Evolutionary conservation across 2,888 invertebrate species (phyloP).

Genomic region (Lepas anatifera): DNA sequence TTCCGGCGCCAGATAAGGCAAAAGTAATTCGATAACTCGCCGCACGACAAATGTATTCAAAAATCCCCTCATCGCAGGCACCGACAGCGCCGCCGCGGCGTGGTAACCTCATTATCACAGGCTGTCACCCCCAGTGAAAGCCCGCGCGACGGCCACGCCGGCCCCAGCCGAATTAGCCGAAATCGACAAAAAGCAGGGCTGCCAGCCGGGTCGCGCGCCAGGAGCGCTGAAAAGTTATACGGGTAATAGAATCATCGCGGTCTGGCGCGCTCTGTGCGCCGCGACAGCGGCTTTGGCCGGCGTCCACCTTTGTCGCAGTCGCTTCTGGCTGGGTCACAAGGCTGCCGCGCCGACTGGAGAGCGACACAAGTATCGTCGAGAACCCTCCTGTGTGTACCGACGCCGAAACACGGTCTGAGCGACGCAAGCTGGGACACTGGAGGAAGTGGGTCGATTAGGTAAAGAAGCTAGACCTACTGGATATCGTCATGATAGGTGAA

Average conservation of each 20-base stretch:
- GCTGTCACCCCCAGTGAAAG: constrained; percentile 10
- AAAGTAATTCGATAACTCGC: constrained; percentile 14
- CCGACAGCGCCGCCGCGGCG: neutral
- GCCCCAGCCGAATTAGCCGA: neutral
- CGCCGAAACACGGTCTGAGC: too few species aligned
- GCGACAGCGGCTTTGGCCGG: too few species aligned
- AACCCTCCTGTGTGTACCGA: too few species aligned
- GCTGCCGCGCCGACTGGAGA: neutral
- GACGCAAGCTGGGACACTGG: too few species aligned
- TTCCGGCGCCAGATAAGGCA: neutral
- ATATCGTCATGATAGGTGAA: too few species aligned
- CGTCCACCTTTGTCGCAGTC: neutral
- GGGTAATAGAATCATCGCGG: constrained; percentile 4
- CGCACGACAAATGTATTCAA: constrained; percentile 14
- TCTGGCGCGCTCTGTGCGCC: too few species aligned
- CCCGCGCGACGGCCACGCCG: neutral
- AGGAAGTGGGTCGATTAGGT: too few species aligned
- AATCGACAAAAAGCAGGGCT: constrained; percentile 7
- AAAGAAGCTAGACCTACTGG: too few species aligned
- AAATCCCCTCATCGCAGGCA: constrained; percentile 7
- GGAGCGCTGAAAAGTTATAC: neutral
- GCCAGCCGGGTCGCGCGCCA: neutral
- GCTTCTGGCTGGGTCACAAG: neutral
- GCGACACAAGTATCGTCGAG: too few species aligned
- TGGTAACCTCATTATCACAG: constrained; percentile 13